Evolutionary conservation across 2,888 invertebrate species (phyloP).

Genomic region (Tortrix viridana): DNA sequence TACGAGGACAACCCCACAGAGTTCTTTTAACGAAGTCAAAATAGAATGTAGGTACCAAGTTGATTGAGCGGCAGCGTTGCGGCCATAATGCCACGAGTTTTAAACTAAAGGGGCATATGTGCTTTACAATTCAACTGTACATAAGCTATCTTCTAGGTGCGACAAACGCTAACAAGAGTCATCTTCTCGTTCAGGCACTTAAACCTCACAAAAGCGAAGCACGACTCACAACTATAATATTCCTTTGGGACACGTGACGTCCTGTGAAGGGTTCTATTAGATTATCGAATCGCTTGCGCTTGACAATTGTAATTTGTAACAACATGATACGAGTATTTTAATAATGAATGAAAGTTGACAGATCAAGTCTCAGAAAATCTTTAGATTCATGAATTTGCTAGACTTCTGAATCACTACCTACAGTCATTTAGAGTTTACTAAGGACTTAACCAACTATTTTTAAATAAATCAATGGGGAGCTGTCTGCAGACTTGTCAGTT

Average conservation of each 20-base stretch:
- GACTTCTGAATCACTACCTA: no score
- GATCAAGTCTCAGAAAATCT: neutral
- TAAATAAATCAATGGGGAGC: no score
- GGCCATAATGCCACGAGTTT: neutral
- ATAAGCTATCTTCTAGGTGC: conserved; percentile 5
- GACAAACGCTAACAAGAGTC: conserved; percentile 17
- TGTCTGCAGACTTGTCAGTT: no score
- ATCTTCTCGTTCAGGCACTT: conserved; percentile 26
- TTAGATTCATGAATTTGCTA: no score
- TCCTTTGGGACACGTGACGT: conserved; percentile 1
- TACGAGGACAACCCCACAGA: no score
- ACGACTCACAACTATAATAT: conserved; percentile 6
- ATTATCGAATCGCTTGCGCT: conserved; percentile 4
- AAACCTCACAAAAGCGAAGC: conserved; percentile 19
- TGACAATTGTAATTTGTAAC: neutral
- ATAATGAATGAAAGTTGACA: no score
- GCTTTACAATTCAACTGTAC: neutral
- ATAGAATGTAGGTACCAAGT: conserved; percentile 4
- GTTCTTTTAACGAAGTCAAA: conserved; percentile 4
- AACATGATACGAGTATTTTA: neutral
- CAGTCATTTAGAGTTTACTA: no score
- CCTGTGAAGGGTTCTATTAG: conserved; percentile 5
- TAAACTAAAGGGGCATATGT: neutral
- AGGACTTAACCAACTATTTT: no score
- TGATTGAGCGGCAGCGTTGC: conserved; percentile 10